A percentile compares a stretch with the other conserved stretches of the same genome.
phyloP scores from a whole-genome alignment of 2,888 invertebrate species.

The Tiliacea citrago region DNA sequence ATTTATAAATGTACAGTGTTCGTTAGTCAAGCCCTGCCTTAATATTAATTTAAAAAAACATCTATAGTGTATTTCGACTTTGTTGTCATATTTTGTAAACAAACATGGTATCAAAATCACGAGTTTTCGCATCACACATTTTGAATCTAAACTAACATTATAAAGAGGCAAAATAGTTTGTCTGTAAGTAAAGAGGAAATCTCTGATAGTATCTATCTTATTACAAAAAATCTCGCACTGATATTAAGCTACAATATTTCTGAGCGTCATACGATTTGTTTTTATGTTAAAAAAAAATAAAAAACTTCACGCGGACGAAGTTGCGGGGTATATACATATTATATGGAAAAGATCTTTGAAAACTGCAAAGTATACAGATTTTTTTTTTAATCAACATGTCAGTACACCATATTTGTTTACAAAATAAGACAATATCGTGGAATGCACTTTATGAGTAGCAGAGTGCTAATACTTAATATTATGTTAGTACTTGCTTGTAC shows the following conservation, averaged over 20 bases:
- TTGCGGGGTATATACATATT: no score
- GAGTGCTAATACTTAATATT: slow-evolving; percentile 55
- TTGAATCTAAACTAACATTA: no score
- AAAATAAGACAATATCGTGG: background rate
- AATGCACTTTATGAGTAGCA: slow-evolving; percentile 7
- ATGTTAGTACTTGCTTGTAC: slow-evolving; percentile 8
- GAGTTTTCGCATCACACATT: background rate
- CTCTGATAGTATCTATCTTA: background rate
- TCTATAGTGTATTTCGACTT: background rate
- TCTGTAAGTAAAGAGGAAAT: background rate
- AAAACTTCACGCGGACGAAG: background rate
- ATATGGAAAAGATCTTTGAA: background rate
- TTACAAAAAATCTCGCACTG: background rate
- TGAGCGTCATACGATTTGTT: background rate
- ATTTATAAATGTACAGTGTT: slow-evolving; percentile 41
- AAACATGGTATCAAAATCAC: background rate
- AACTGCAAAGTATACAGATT: background rate
- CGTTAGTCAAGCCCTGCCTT: slow-evolving; percentile 39
- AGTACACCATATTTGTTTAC: slow-evolving; percentile 18
- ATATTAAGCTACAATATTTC: background rate
- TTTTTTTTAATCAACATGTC: background rate
- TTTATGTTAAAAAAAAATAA: background rate
- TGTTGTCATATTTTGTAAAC: slow-evolving; percentile 7
- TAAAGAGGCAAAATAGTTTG: background rate
- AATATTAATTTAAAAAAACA: slow-evolving; percentile 5